Percentiles rank a stretch among this genome's conserved stretches.
Conservation (phyloP, 2,113 vertebrate species). For the Diphyllodes magnificus region DNA sequence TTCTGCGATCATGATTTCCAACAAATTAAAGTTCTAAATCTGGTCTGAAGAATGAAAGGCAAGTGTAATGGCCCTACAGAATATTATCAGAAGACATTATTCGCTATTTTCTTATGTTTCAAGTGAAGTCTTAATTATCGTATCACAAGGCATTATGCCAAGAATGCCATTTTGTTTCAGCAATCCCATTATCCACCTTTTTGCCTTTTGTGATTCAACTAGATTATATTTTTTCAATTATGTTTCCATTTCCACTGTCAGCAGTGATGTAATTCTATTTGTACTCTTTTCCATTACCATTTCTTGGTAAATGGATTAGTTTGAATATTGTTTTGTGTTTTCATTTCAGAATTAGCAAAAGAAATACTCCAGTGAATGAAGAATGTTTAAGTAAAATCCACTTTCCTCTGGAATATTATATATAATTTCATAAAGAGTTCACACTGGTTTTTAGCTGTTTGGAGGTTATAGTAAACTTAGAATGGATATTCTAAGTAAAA, state of each 20-base stretch:
- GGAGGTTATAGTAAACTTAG: not conserved
- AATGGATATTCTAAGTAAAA: not conserved
- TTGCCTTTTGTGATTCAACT: not conserved
- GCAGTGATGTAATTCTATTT: not conserved
- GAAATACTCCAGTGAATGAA: not conserved
- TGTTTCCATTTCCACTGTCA: slow-evolving; percentile 16
- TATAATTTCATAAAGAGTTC: not conserved
- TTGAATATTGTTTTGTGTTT: not conserved
- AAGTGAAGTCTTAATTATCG: not conserved
- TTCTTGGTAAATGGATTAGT: not conserved
- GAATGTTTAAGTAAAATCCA: not conserved
- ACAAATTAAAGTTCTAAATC: not conserved
- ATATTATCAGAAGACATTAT: not conserved
- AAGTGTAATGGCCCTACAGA: not conserved
- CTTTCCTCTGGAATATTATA: not conserved
- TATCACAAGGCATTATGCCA: not conserved
- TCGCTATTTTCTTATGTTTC: not conserved
- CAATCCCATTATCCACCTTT: not conserved
- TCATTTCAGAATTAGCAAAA: not conserved
- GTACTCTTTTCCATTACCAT: not conserved
- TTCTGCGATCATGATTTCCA: not conserved
- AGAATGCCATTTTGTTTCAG: not conserved
- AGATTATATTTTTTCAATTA: not conserved
- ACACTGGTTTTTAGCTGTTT: not conserved
- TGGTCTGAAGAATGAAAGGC: not conserved